Evolutionary conservation across 2,888 invertebrate species (phyloP).

Genomic region (Hartigia nigra): DNA sequence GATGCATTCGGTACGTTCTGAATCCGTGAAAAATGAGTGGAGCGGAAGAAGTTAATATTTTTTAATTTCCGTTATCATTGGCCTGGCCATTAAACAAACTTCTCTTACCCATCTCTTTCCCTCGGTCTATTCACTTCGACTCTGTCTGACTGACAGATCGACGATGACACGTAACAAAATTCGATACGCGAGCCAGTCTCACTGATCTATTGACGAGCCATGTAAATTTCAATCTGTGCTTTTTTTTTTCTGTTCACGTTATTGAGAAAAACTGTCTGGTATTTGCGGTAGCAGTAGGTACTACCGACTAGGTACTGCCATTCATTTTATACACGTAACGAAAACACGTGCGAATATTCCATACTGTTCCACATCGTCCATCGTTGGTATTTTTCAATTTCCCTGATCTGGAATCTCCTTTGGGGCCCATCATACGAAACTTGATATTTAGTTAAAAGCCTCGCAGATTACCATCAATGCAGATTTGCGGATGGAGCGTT

Average conservation of each 20-base stretch:
- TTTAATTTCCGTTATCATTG: not conserved
- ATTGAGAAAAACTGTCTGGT: not conserved
- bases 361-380: not conserved
- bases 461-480: slow-evolving; percentile 48
- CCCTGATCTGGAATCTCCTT: not conserved
- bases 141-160: not conserved
- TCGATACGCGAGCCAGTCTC: not conserved
- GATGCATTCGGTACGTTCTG: not conserved
- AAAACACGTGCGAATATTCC: not conserved
- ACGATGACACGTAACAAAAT: not conserved
- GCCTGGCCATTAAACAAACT: not conserved
- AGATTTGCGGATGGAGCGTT: slow-evolving; percentile 31
- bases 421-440: slow-evolving; percentile 3
- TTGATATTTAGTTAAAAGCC: slow-evolving; percentile 49
- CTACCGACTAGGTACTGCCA: not conserved
- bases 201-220: not conserved
- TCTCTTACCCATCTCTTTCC: not conserved
- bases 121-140: not conserved
- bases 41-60: not conserved
- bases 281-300: not conserved
- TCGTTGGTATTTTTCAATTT: not conserved
- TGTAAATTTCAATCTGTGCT: not conserved
- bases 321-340: not conserved
- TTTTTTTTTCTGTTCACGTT: not conserved
- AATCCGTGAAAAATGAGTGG: not conserved